Evolutionary conservation across 1,140 invertebrate genomes (phyloP), one percentile per base, ranked within the genome.

Genomic region (Zaprionus davidi): DNA sequence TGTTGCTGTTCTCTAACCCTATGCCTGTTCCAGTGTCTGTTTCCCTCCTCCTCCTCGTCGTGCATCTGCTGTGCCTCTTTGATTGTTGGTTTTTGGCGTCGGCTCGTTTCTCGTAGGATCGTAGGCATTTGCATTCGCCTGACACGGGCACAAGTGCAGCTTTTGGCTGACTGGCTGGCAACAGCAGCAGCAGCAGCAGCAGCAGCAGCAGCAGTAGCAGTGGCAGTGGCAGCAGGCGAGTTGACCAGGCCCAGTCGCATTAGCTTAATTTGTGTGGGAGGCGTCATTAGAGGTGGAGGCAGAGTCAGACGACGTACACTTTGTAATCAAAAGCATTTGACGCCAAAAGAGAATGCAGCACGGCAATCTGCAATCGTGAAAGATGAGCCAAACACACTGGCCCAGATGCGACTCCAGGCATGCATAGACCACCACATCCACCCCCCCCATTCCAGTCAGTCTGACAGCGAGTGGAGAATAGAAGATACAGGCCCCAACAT

Each of bases 241-340:
- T 17, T 17, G 67, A 34, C 67, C 71, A 71, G 60, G 15, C 55
- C 44, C 68, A 65, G 68, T 79, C 84, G 77, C 83, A 86, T 86
- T 86, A 86, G 83, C 83, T 86, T 83, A 86, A 86, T 86, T 86
- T 78, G 84, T 78, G 84, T 86, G 77, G 83, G 74, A 69, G 81
- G 77, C 80, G 65, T 87, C 84, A 83, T 88, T 87, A 88, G 80
- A 82, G 70, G 59, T 63, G 64, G 22, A 13, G 34, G 34, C 20
- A 17, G 38, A 82, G 72, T 56, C 72, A 59, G 57, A 13, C 20
- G 63, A 53, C 57, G 68, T 36, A 28, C 63, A 57, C 59, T 73
- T 73, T 73, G 68, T 44, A 58, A 86, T 82, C 79, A 86, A 87
- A 82, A 70, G 76, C 82, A 77, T 82, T 81, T 58, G 46, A 71